Base-by-base conservation (phyloP, 2,888 invertebrate species). In the Rhagium mordax region DNA sequence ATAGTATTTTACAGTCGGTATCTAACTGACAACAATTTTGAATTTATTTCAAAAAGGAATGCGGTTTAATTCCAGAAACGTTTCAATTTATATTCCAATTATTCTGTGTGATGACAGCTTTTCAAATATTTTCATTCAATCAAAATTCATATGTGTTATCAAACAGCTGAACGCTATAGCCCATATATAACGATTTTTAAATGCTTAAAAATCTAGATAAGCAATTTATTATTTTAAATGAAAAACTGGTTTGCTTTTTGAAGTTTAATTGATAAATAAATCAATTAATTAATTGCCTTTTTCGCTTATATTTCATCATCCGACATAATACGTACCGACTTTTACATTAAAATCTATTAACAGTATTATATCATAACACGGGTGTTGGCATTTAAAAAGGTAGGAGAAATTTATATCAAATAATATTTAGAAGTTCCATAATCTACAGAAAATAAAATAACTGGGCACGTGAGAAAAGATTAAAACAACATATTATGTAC, bases 41-140 rank as follows among this genome's bases (percentile, higher is more conserved):
- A 66, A 48, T 72, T 72, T 67, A 55, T 72, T 57, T 48, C 48
- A 24, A 33, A 57, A 65, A 67, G 62, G 61, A 27, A 62, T 61
- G 67, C 57, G 57, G 49, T 64, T 69, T 72, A 62, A 64, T 68
- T 64, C 57, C 68, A 72, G 48, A 53, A 55, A 47, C 59, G 69
- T 62, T 72, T 69, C 68, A 79, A 81, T 81, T 79, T 75, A 78
- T 80, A 80, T 79, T 79, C 76, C 79, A 79, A 82, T 82, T 81
- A 81, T 78, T 81, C 75, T 72, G 70, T 78, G 74, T 74, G 79
- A 77, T 76, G 81, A 82, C 81, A 80, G 81, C 78, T 77, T 79
- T 79, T 79, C 80, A 79, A 81, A 81, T 80, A 82, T 82, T 82
- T 80, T 79, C 81, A 77, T 81, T 81, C 77, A 78, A 79, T 81